Conservation (phyloP, 2,888 invertebrate species). For the Apomyelois bistriatella region DNA sequence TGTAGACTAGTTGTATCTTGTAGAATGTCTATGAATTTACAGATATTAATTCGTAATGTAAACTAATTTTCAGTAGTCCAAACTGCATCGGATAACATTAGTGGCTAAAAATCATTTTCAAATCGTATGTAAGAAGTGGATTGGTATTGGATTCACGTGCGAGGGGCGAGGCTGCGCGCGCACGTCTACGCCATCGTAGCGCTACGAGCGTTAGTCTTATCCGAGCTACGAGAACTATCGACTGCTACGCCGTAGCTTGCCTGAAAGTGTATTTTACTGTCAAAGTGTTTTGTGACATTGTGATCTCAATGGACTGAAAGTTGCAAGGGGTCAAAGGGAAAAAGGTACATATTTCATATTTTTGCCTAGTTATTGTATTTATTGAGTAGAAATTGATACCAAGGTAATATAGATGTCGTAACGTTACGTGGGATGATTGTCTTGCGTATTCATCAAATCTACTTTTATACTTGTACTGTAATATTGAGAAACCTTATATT, state of each 20-base stretch:
- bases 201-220: conserved; percentile 66
- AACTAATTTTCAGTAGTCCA: not conserved
- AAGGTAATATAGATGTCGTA: conserved; percentile 17
- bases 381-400: not conserved
- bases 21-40: no score
- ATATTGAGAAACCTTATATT: conserved; percentile 9
- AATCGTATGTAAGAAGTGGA: conserved; percentile 58
- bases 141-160: conserved; percentile 72
- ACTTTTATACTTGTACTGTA: not conserved
- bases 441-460: conserved; percentile 2
- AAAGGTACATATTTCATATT: conserved; percentile 32
- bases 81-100: conserved; percentile 1
- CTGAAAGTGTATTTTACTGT: conserved; percentile 33
- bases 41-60: no score
- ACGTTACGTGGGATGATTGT: conserved; percentile 9
- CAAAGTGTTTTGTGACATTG: conserved; percentile 47
- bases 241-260: conserved; percentile 66
- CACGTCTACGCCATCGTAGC: conserved; percentile 52
- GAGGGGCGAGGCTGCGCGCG: conserved; percentile 76
- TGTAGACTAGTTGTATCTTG: no score
- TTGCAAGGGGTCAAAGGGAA: conserved; percentile 25
- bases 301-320: conserved; percentile 35
- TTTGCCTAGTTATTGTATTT: not conserved
- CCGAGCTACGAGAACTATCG: conserved; percentile 55
- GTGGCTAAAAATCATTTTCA: conserved; percentile 46